Evolutionary conservation across 2,888 invertebrate species (phyloP), one percentile per base, ranked within the genome.

Genomic region (Pyrgus malvae): DNA sequence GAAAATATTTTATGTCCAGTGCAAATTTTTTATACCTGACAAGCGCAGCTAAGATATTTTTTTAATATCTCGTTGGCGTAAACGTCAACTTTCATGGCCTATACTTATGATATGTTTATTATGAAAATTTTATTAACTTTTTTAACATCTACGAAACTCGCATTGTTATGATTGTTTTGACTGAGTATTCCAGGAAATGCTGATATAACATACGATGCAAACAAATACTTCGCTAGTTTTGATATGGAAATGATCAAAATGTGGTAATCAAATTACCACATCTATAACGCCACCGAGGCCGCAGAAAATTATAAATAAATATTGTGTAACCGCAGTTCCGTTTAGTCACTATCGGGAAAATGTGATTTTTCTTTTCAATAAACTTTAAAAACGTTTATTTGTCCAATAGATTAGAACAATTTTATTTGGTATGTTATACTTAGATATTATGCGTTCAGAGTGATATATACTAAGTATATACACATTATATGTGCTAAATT

Each of bases 221-320:
- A 68, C 58, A 69, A 62, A 60, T 41, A 38, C 17, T 61, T 58
- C 56, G 56, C 37, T 50, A 57, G 55, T 64, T 63, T 64, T 70
- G 62, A 64, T 48, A 58, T 66, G 66, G 68, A 78, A 73, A 72
- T 69, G 62, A 65, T 69, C 55, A 61, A 68, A 68, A 71, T 67
- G 68, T 80, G 85, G 66, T 85, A 85, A 86, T 86, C 73, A 66
- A 76, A 76, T 83, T 78, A 69, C 70, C 78, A 81, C 74, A 69
- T 71, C n/a, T n/a, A n/a, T 61, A 54, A 57, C 57, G 61, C 55
- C 55, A 60, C 65, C 83, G 78, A 85, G 85, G 83, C 60, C 76
- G 55, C 64, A 60, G 56, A 66, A 71, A 72, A 72, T 70, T 59
- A 68, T 73, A 74, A 74, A 78, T 77, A 80, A 79, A 74, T 69